Evolutionary conservation across 2,797 vertebrate genomes (phyloP), one percentile per base, ranked within the genome.

Genomic region (Mus minutoides): DNA sequence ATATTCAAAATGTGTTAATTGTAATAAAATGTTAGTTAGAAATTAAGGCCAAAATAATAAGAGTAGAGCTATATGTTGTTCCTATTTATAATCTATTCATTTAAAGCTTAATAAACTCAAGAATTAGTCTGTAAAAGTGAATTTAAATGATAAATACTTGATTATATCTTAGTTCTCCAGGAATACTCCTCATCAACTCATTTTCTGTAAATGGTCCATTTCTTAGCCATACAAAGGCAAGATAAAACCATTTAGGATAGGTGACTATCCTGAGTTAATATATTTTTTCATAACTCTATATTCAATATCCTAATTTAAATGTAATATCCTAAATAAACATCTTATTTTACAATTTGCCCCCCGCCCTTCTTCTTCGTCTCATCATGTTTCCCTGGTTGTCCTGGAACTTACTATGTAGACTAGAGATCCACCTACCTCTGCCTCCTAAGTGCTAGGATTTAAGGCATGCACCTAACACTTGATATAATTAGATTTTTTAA

Each of bases 221-320:
- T 92, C 49, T 86, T 87, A 87, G 60, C 52, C 22, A 88, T 6
- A 90, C 29, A 90, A 88, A 94, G 76, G 90, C 26, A 52, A 69
- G 96, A 89, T 24, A 92, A 94, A 93, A 80, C 6, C 13, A 94
- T 58, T 94, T 29, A 58, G 49, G 58, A 92, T 4, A 80, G 14
- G 3, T 60, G 78, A 80, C 29, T 94, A 56, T 73, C 16, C 14
- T 52, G 10, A 93, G 40, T 79, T 92, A 96, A 88, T 40, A 94
- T n/a, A 49, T 94, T 95, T 80, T 88, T 79, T 78, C 88, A 76
- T 92, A 94, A 88, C 67, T 46, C 88, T 88, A 71, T 92, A 91
- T 95, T 89, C 24, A 87, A 71, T 87, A 87, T 54, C 13, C 22
- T 87, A 87, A 73, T 56, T 69, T 73, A 87, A 87, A 87, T 87